phyloP scores from a whole-genome alignment of 2,888 invertebrate species.

The Hanleya hanleyi region DNA sequence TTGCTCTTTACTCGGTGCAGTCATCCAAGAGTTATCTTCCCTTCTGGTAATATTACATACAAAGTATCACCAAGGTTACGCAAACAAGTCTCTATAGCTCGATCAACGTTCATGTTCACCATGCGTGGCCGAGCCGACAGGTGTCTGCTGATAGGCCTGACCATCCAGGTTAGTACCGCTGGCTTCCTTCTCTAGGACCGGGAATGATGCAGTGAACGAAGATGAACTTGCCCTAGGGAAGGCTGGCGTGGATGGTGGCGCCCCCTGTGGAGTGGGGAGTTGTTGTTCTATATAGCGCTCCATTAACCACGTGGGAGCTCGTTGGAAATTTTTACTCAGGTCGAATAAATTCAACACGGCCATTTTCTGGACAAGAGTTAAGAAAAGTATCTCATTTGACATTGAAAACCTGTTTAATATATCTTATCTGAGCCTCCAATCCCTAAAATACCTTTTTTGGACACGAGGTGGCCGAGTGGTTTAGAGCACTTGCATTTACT shows the following conservation, averaged over 20 bases:
- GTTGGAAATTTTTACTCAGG: constrained; percentile 66
- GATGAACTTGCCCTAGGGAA: constrained; percentile 18
- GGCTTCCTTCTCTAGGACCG: neutral
- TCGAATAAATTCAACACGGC: constrained; percentile 72
- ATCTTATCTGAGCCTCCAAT: no score
- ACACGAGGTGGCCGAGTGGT: no score
- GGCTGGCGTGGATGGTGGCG: constrained; percentile 49
- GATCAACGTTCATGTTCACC: neutral
- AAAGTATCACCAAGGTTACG: no score
- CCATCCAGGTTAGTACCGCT: neutral
- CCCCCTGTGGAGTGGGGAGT: constrained; percentile 46
- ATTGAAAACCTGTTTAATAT: no score
- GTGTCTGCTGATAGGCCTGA: neutral
- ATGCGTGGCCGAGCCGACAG: neutral
- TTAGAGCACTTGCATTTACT: no score
- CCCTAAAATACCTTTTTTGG: no score
- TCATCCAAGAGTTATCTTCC: no score
- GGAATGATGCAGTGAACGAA: neutral
- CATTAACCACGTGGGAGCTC: constrained; percentile 64
- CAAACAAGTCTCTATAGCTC: no score
- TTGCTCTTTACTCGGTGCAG: no score
- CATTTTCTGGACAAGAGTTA: constrained; percentile 66
- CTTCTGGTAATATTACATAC: no score
- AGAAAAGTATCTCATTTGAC: no score
- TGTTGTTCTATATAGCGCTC: constrained; percentile 64